phyloP scores from a whole-genome alignment of 2,113 vertebrate genomes.

The Haplochromis burtoni region DNA sequence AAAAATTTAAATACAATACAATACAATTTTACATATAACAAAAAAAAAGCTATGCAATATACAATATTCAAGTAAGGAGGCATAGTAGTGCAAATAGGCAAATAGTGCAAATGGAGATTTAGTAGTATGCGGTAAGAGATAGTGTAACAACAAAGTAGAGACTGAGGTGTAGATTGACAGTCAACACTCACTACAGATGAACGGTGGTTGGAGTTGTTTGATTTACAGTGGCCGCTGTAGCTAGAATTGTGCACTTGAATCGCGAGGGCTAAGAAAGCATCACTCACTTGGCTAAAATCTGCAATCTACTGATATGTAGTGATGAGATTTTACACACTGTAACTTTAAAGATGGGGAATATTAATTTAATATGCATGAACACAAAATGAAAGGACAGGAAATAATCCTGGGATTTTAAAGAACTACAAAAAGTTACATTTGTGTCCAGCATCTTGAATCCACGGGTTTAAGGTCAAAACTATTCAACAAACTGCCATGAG shows the following conservation, averaged over 20 bases:
- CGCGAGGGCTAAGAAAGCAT: accelerated
- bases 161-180: neutral
- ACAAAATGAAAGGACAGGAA: neutral
- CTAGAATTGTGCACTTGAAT: neutral
- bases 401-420: neutral
- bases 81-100: too few relatives aligned
- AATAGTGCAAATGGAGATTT: too few relatives aligned
- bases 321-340: neutral
- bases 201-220: neutral
- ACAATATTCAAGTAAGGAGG: too few relatives aligned
- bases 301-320: neutral
- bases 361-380: neutral
- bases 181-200: neutral
- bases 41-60: too few relatives aligned
- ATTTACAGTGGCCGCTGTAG: neutral
- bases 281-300: neutral
- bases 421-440: neutral
- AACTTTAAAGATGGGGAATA: neutral
- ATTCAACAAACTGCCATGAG: neutral
- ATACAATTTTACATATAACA: too few relatives aligned
- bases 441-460: neutral
- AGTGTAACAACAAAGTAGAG: too few relatives aligned
- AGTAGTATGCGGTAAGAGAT: too few relatives aligned
- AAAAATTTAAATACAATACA: too few relatives aligned
- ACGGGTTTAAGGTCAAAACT: neutral